A percentile compares a stretch with the other conserved stretches of the same genome.
phyloP scores from a whole-genome alignment of 2,113 vertebrate genomes.

The Theristicus caerulescens region DNA sequence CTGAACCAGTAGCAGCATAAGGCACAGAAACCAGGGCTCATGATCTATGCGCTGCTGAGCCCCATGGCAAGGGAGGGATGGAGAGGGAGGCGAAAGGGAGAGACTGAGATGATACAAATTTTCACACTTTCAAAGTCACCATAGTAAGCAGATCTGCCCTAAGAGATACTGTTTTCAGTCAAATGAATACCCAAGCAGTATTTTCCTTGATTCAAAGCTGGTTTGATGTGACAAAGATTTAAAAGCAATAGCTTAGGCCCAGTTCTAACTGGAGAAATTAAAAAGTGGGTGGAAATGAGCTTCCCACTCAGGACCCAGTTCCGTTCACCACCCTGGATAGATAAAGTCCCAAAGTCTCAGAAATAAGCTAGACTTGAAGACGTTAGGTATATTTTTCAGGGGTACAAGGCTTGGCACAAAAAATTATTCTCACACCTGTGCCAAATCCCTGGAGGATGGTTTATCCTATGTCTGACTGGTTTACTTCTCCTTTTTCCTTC shows the following conservation, averaged over 20 bases:
- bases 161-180: background rate
- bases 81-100: background rate
- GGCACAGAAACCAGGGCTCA: background rate
- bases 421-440: background rate
- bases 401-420: background rate
- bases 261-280: background rate
- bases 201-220: background rate
- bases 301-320: background rate
- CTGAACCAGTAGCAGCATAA: background rate
- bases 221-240: background rate
- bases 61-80: background rate
- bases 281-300: background rate
- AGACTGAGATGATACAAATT: background rate
- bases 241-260: background rate
- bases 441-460: background rate
- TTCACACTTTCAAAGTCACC: background rate
- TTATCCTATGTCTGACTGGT: background rate
- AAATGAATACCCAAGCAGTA: background rate
- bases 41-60: accelerated
- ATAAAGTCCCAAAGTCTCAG: background rate
- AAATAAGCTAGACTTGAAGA: background rate
- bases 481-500: background rate
- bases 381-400: background rate
- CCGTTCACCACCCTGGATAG: background rate
- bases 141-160: background rate